Evolutionary conservation across 2,888 invertebrate species (phyloP).

Genomic region (Ptychoptera contaminata): DNA sequence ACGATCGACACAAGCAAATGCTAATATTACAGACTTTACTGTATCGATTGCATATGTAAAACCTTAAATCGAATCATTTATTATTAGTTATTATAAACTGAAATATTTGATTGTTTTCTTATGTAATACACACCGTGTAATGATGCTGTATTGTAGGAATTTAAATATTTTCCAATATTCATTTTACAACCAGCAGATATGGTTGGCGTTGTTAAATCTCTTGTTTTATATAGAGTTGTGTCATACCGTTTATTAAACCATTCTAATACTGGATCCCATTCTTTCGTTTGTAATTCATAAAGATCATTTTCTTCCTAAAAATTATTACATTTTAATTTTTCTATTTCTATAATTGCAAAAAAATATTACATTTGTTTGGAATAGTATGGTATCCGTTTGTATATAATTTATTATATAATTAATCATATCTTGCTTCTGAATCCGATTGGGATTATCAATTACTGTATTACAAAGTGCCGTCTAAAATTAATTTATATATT

Average conservation of each 20-base stretch:
- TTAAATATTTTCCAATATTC: constrained; percentile 54
- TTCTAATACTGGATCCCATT: constrained; percentile 81
- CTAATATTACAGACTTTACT: constrained; percentile 77
- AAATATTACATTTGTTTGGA: constrained; percentile 46
- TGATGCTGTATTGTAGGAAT: constrained; percentile 67
- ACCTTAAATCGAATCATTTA: constrained; percentile 36
- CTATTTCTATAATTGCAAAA: background rate
- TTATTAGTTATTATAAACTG: constrained; percentile 3
- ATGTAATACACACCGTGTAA: constrained; percentile 48
- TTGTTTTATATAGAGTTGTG: constrained; percentile 54
- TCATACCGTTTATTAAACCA: constrained; percentile 78
- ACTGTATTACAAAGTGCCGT: constrained; percentile 82
- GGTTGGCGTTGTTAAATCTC: constrained; percentile 50
- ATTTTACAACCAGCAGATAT: constrained; percentile 50
- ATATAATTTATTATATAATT: constrained; percentile 64
- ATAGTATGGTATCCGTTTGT: constrained; percentile 69
- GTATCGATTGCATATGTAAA: constrained; percentile 75
- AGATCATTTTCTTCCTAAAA: constrained; percentile 61
- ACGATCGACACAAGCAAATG: constrained; percentile 68
- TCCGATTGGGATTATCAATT: constrained; percentile 80
- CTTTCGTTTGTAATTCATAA: constrained; percentile 51
- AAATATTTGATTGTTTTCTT: background rate
- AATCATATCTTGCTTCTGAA: constrained; percentile 58
- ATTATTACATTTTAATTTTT: constrained; percentile 7
- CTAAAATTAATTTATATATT: constrained; percentile 30